Conservation (phyloP, 1,140 invertebrate genomes). For the Vanessa atalanta region DNA sequence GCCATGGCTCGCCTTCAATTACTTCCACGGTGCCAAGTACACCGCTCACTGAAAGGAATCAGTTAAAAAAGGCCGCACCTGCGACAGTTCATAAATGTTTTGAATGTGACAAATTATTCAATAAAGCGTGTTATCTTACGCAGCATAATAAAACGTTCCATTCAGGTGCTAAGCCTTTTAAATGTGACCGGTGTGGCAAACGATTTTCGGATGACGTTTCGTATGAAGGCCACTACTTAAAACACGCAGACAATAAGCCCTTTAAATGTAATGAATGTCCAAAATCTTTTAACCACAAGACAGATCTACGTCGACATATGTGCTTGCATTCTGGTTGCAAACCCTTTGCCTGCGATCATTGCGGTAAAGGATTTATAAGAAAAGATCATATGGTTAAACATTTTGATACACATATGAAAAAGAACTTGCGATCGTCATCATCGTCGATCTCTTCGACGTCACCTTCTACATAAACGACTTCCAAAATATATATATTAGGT, state of each 20-base stretch:
- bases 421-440: conserved; percentile 61
- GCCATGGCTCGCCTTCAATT: conserved; percentile 65
- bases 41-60: conserved; percentile 74
- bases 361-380: conserved; percentile 94
- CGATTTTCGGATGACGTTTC: conserved; percentile 86
- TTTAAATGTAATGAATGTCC: conserved; percentile 94
- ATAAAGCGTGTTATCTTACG: conserved; percentile 92
- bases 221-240: conserved; percentile 86
- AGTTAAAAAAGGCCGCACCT: conserved; percentile 61
- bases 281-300: conserved; percentile 92
- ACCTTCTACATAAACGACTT: conserved; percentile 45
- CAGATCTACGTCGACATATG: conserved; percentile 93
- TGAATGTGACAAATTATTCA: conserved; percentile 92
- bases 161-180: conserved; percentile 91
- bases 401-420: conserved; percentile 88
- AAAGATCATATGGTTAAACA: conserved; percentile 98
- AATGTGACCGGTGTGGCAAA: conserved; percentile 92
- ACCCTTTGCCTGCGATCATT: conserved; percentile 90
- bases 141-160: conserved; percentile 96
- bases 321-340: conserved; percentile 92
- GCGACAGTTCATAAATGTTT: conserved; percentile 86
- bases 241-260: conserved; percentile 92
- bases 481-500: conserved; percentile 3
- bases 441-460: conserved; percentile 53
- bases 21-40: conserved; percentile 70